phyloP scores from a whole-genome alignment of 1,140 invertebrate species.

The Eumeta japonica region DNA sequence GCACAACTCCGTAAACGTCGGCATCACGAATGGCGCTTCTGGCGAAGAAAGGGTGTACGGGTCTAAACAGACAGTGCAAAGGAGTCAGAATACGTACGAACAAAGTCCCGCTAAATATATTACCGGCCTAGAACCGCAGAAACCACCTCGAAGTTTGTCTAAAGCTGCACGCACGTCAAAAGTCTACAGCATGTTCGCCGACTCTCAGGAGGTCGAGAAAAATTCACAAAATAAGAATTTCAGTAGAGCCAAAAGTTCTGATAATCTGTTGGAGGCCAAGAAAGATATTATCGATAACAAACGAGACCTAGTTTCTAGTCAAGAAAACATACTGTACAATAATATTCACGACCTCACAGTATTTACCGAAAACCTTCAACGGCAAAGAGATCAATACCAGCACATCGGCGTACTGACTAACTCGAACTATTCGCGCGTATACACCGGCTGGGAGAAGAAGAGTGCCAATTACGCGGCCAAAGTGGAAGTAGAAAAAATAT shows the following conservation, averaged over 20 bases:
- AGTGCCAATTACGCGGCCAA: slow-evolving; percentile 34
- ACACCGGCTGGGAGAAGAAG: slow-evolving; percentile 50
- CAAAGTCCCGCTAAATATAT: slow-evolving; percentile 52
- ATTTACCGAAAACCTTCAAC: slow-evolving; percentile 47
- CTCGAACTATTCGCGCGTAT: slow-evolving; percentile 43
- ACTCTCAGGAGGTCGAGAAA: slow-evolving; percentile 37
- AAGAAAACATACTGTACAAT: slow-evolving; percentile 51
- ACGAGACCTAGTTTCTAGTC: slow-evolving; percentile 46
- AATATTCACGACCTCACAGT: slow-evolving; percentile 48
- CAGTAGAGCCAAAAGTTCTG: slow-evolving; percentile 51
- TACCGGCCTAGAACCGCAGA: slow-evolving; percentile 53
- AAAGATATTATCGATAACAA: slow-evolving; percentile 38
- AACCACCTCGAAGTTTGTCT: slow-evolving; percentile 50
- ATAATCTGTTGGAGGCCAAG: slow-evolving; percentile 49
- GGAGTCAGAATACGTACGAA: slow-evolving; percentile 38
- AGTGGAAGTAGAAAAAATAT: slow-evolving; percentile 28
- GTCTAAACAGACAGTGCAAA: slow-evolving; percentile 35
- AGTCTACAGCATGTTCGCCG: slow-evolving; percentile 51
- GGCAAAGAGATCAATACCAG: slow-evolving; percentile 40
- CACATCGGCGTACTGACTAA: slow-evolving; percentile 29
- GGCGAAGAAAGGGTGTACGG: slow-evolving; percentile 43
- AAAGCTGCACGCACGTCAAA: slow-evolving; percentile 52
- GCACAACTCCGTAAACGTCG: slow-evolving; percentile 45
- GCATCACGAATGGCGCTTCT: slow-evolving; percentile 34
- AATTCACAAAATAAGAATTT: slow-evolving; percentile 37